Percentiles rank a stretch among this genome's conserved stretches.
phyloP scores from a whole-genome alignment of 2,113 vertebrate species.

The Tichodroma muraria region DNA sequence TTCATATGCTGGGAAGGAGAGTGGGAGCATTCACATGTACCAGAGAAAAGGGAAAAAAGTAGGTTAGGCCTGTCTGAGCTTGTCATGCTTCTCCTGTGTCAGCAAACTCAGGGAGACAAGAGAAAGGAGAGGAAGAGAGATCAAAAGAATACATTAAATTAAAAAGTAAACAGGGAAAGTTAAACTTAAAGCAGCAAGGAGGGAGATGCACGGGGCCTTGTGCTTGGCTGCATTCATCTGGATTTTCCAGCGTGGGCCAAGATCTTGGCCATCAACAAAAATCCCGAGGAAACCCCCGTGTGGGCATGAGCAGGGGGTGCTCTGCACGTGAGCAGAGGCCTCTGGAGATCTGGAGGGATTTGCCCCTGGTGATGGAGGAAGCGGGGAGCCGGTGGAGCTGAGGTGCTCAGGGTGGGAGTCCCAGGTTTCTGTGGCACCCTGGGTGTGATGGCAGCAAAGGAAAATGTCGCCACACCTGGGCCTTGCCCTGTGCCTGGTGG shows the following conservation, averaged over 20 bases:
- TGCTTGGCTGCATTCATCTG: neutral
- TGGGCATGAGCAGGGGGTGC: neutral
- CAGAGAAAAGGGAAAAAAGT: conserved; percentile 42
- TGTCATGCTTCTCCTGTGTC: conserved; percentile 61
- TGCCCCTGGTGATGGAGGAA: neutral
- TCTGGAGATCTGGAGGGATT: neutral
- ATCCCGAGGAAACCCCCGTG: neutral
- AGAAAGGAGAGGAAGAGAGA: conserved; percentile 33
- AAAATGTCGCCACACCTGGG: fast-evolving
- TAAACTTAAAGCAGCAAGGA: conserved; percentile 5
- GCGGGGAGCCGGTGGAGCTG: neutral
- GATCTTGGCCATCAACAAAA: neutral
- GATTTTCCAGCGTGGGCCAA: neutral
- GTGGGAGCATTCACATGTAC: conserved; percentile 11
- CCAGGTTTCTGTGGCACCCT: fast-evolving
- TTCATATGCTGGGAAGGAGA: conserved; percentile 41
- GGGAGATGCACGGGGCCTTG: neutral
- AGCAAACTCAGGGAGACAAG: conserved; percentile 56
- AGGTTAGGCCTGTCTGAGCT: conserved; percentile 63
- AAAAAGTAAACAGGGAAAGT: conserved; percentile 48
- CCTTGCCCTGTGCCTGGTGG: neutral
- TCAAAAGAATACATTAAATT: conserved; percentile 65
- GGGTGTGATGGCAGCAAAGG: neutral
- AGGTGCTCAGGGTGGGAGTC: neutral
- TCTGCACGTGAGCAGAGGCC: neutral